These are phyloP conservation scores for Euplexia lucipara DNA, from an alignment of 2,888 invertebrate species.

Conservation along the genomic window DNA sequence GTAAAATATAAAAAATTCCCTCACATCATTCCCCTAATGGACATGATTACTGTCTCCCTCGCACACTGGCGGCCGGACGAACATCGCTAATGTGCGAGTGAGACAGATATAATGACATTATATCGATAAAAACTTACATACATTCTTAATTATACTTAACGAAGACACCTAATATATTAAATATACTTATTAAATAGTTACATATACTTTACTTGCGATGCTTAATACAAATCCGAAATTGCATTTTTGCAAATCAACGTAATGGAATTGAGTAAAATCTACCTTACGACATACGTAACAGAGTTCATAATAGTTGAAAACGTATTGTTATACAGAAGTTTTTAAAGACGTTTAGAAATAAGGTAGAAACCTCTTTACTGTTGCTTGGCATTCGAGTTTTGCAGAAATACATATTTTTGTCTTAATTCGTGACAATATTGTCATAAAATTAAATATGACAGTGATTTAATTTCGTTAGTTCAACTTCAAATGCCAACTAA, in stretches of 20 bases:
- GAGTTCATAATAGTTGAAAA: slow-evolving; percentile 51
- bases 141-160: slow-evolving; percentile 86
- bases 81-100: slow-evolving; percentile 66
- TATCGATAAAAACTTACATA: slow-evolving; percentile 89
- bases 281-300: slow-evolving; percentile 57
- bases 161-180: slow-evolving; percentile 89
- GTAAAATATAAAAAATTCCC: slow-evolving; percentile 90
- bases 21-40: slow-evolving; percentile 89
- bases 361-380: slow-evolving; percentile 39
- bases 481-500: slow-evolving; percentile 51
- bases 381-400: slow-evolving; percentile 44
- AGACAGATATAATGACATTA: slow-evolving; percentile 82
- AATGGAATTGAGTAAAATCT: slow-evolving; percentile 60
- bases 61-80: slow-evolving; percentile 64
- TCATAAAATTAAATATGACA: slow-evolving; percentile 40
- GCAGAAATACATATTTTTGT: slow-evolving; percentile 4
- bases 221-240: slow-evolving; percentile 75
- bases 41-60: slow-evolving; percentile 80
- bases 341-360: slow-evolving; percentile 34
- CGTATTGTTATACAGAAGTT: slow-evolving; percentile 35
- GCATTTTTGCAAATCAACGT: slow-evolving; percentile 64
- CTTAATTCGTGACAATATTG: slow-evolving; percentile 12
- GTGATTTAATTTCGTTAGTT: slow-evolving; percentile 4
- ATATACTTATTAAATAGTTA: slow-evolving; percentile 87
- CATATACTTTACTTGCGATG: slow-evolving; percentile 77